Evolutionary conservation across 2,797 vertebrate species (phyloP), one percentile per base, ranked within the genome.

Genomic region (Macropodus opercularis): DNA sequence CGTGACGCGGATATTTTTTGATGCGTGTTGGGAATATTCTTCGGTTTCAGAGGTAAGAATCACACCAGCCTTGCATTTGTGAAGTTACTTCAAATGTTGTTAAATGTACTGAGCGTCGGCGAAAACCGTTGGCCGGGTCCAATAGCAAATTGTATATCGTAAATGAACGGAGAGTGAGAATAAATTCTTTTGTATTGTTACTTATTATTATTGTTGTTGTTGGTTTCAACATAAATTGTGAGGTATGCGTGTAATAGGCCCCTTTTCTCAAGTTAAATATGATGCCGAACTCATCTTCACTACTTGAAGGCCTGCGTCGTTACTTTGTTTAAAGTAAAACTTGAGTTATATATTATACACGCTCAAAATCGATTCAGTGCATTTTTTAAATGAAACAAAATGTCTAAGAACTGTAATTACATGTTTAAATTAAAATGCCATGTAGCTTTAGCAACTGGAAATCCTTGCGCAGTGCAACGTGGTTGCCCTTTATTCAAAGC

Each of bases 21-120:
- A 61, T 58, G 68, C 62, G 51, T 75, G 80, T 74, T 41, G 61
- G 77, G 75, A 83, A 79, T 85, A 72, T 68, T 62, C 53, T 22
- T 54, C 18, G 55, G 61, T 63, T 50, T 73, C 39, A 27, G 41
- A 85, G 87, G 87, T 88, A 85, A 84, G 77, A 6, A 52, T 15
- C 5, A 55, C 40, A 11, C 1, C 0, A 24, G 3, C 6, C 1
- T 43, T 2, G 23, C 6, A 26, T 2, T 21, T 47, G 11, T 31
- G 2, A 73, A 65, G 56, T 57, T 64, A n/a, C n/a, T n/a, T n/a
- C n/a, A 39, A 49, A 39, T 63, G 13, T 44, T 19, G 6, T 1
- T 27, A 2, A 38, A 54, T 32, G 10, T 29, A 26, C 26, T 5
- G 6, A 26, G 26, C 26, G 8, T 29, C 11, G 3, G 27, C 8